phyloP scores from a whole-genome alignment of 2,888 invertebrate genomes.

The Meandrusa payeni region DNA sequence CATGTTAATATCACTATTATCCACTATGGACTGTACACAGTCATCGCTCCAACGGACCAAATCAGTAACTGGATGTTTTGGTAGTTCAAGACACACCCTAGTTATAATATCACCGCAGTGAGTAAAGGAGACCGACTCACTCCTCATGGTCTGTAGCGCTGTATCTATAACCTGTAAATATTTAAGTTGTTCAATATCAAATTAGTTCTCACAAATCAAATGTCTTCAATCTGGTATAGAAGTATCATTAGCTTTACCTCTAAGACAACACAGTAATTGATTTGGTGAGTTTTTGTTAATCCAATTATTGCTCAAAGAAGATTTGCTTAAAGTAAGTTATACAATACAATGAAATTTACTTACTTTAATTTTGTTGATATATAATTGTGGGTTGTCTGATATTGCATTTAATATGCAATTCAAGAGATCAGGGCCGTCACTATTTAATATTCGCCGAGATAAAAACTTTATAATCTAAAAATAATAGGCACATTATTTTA shows the following conservation, averaged over 20 bases:
- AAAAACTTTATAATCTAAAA: slow-evolving; percentile 50
- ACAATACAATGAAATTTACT: slow-evolving; percentile 9
- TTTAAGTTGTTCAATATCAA: too few species aligned
- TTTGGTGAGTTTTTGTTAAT: too few species aligned
- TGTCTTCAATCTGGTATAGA: too few species aligned
- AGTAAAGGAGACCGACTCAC: slow-evolving; percentile 55
- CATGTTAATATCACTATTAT: slow-evolving; percentile 68
- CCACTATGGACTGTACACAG: slow-evolving; percentile 64
- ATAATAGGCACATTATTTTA: too few species aligned
- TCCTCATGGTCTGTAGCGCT: slow-evolving; percentile 53
- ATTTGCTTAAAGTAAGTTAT: too few species aligned
- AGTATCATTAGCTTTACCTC: too few species aligned
- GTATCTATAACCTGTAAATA: slow-evolving; percentile 53
- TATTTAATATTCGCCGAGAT: slow-evolving; percentile 51
- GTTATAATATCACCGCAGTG: slow-evolving; percentile 63
- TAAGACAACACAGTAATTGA: too few species aligned
- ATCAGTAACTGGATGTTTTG: slow-evolving; percentile 44
- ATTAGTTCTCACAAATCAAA: too few species aligned
- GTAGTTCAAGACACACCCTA: slow-evolving; percentile 58
- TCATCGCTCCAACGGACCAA: slow-evolving; percentile 62
- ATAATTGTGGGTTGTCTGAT: slow-evolving; percentile 38
- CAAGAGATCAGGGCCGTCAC: slow-evolving; percentile 56
- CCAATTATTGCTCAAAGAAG: too few species aligned
- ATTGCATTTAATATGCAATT: slow-evolving; percentile 61
- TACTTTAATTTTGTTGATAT: slow-evolving; percentile 54